Base-by-base conservation (phyloP, 35 echinoderm and acorn worm species). In the Apostichopus parvimensis region DNA sequence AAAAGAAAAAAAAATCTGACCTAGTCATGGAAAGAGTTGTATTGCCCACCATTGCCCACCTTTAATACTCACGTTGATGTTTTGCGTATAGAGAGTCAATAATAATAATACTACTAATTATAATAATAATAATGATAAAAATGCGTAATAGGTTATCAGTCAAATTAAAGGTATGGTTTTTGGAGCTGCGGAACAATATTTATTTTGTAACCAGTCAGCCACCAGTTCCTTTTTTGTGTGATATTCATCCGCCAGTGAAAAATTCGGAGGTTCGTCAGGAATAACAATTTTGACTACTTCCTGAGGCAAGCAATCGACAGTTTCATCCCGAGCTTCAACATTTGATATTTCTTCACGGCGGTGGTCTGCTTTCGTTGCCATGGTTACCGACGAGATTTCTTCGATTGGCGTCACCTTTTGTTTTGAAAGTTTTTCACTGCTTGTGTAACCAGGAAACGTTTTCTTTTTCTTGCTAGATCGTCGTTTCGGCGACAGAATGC, bases 121-220 rank as follows among this genome's bases (percentile, higher is more conserved):
- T 28, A 28, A n/a, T n/a, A 45, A 45, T 4, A 45, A 45, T 45
- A 45, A 45, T 45, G 0, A 28, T 28, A 28, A 28, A 28, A 45
- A 45, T 45, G 34, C 34, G 34, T 45, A 45, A 45, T 45, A 45
- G 3, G 34, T 45, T 45, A 4, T 45, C 34, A 45, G 34, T 76
- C 20, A 90, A 25, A 91, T 54, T 73, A 91, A 91, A 17, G 89
- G 89, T 20, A 78, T 17, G 4, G 89, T 91, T 34, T 91, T 91
- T 6, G 89, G 71, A 57, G 72, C 89, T 4, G 89, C 89, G 15
- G 89, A 79, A 57, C 72, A 91, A 78, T 78, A 91, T 79, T 79
- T 79, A 79, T 91, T 91, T 60, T 91, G 54, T 25, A 91, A 53
- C 89, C 89, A 91, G 54, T 91, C 89, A 14, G 89, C 34, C 11